These are phyloP conservation scores for Sialia sialis DNA, from an alignment of 2,113 vertebrate species.

Conservation along the genomic window DNA sequence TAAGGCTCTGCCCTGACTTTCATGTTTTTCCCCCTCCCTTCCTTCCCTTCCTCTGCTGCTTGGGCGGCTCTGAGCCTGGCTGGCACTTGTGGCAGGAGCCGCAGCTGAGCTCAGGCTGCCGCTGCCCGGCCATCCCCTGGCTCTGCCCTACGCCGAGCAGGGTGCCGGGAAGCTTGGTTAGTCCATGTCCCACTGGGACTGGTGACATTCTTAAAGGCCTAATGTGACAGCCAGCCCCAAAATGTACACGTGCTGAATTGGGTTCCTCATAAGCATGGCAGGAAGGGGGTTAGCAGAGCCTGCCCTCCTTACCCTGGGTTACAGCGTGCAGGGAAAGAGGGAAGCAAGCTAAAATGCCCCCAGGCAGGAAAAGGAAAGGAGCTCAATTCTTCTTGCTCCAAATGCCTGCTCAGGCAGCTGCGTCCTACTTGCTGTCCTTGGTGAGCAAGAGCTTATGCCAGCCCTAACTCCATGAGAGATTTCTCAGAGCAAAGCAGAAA, in stretches of 20 bases:
- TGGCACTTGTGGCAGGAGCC: neutral
- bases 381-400: neutral
- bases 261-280: neutral
- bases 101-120: neutral
- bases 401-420: neutral
- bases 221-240: neutral
- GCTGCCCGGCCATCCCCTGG: neutral
- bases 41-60: neutral
- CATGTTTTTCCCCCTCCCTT: neutral
- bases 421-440: rapidly evolving
- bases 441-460: neutral
- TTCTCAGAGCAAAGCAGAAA: neutral
- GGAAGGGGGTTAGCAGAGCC: neutral
- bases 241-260: rapidly evolving
- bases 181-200: rapidly evolving
- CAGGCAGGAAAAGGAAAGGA: neutral
- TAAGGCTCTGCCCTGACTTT: neutral
- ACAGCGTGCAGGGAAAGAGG: neutral
- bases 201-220: neutral
- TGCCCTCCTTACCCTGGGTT: neutral
- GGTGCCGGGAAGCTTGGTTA: neutral
- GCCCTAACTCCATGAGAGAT: neutral
- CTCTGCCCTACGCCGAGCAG: neutral
- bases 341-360: neutral
- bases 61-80: neutral